phyloP scores from a whole-genome alignment of 2,797 vertebrate species.

The Microctenopoma steveboyesi region DNA sequence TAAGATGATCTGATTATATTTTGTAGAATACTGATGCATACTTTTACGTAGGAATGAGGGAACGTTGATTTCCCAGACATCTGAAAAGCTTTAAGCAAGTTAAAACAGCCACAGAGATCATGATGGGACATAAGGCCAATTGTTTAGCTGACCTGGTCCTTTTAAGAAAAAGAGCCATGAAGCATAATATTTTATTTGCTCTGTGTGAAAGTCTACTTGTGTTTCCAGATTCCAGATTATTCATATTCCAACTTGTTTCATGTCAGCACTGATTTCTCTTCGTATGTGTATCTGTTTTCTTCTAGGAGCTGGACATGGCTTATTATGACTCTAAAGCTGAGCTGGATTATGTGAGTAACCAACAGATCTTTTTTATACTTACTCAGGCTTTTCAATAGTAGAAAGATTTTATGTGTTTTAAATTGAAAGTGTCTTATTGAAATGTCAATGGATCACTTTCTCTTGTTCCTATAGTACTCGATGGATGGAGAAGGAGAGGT shows the following conservation, averaged over 20 bases:
- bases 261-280: conserved; percentile 10
- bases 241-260: conserved; percentile 5
- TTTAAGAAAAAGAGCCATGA: neutral
- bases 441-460: neutral
- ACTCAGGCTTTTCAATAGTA: neutral
- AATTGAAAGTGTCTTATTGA: neutral
- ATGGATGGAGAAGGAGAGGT: conserved; percentile 91
- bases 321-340: conserved; percentile 98
- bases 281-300: conserved; percentile 49
- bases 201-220: neutral
- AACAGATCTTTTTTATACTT: conserved; percentile 10
- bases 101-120: no score
- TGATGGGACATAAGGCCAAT: no score
- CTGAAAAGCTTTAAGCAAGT: neutral
- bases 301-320: conserved; percentile 93
- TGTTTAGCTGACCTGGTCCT: neutral
- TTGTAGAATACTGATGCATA: neutral
- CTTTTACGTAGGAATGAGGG: neutral
- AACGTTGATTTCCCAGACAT: neutral
- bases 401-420: neutral
- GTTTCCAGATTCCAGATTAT: no score
- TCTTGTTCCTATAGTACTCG: conserved; percentile 62
- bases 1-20: neutral
- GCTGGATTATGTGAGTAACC: conserved; percentile 92
- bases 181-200: neutral